Conservation (phyloP, 2,888 invertebrate genomes). For the Lochmaea capreae region DNA sequence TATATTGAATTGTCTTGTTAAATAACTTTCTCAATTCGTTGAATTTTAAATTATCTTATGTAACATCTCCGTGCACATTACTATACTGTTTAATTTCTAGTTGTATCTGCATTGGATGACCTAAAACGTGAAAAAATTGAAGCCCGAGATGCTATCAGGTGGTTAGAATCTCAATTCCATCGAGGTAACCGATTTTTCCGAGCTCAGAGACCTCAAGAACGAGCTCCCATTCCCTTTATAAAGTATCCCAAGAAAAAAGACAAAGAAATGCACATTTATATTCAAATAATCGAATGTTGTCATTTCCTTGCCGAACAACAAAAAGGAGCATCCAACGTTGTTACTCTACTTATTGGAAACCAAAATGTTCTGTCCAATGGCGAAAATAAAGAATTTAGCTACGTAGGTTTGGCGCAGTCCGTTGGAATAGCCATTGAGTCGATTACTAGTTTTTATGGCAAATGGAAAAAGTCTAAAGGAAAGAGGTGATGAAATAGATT, state of each 20-base stretch:
- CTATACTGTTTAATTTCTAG: conserved; percentile 67
- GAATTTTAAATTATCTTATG: too few species aligned
- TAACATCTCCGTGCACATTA: neutral
- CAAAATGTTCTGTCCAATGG: conserved; percentile 58
- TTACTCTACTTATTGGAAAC: conserved; percentile 82
- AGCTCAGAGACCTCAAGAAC: conserved; percentile 88
- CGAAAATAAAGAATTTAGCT: conserved; percentile 77
- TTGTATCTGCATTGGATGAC: conserved; percentile 88
- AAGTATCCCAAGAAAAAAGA: conserved; percentile 84
- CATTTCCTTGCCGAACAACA: conserved; percentile 77
- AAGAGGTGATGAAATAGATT: conserved; percentile 68
- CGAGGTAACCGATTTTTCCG: conserved; percentile 89
- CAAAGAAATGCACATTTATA: conserved; percentile 78
- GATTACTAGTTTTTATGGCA: conserved; percentile 84
- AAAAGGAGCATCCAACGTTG: conserved; percentile 71
- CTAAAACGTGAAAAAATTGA: conserved; percentile 86
- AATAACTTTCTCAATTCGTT: too few species aligned
- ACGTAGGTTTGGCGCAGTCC: conserved; percentile 81
- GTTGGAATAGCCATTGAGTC: conserved; percentile 86
- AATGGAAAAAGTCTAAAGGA: conserved; percentile 83
- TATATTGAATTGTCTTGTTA: too few species aligned
- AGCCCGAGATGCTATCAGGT: conserved; percentile 92
- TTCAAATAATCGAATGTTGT: conserved; percentile 87
- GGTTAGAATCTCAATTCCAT: conserved; percentile 89
- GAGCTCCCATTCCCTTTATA: conserved; percentile 76